Conservation (phyloP, 2,888 invertebrate genomes). For the Cephalotes varians region DNA sequence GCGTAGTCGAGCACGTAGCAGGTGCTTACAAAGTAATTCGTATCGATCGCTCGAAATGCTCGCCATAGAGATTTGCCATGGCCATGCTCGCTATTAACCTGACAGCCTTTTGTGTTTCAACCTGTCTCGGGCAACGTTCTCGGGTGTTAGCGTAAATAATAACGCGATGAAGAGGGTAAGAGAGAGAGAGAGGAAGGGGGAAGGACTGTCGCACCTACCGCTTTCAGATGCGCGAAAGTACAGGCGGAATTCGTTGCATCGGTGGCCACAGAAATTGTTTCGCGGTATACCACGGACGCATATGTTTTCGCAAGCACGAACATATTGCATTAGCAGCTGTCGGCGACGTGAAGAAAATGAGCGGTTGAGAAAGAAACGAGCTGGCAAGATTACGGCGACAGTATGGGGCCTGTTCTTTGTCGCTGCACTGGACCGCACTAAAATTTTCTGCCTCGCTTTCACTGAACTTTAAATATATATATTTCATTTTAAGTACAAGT, state of each 20-base stretch:
- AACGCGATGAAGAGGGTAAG: conserved; percentile 14
- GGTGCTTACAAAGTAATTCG: conserved; percentile 36
- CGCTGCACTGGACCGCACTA: too few relatives aligned
- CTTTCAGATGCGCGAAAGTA: conserved; percentile 46
- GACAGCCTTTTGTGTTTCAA: conserved; percentile 34
- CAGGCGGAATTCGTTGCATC: conserved; percentile 55
- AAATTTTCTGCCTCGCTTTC: too few relatives aligned
- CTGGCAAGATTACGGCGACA: conserved; percentile 30
- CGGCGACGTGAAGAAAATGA: conserved; percentile 53
- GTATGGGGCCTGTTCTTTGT: too few relatives aligned
- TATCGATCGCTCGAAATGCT: conserved; percentile 25
- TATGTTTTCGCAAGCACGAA: conserved; percentile 52
- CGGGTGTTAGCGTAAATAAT: conserved; percentile 42
- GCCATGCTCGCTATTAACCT: conserved; percentile 24
- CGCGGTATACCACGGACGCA: conserved; percentile 35
- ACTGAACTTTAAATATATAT: too few relatives aligned
- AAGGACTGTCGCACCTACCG: conserved; percentile 16
- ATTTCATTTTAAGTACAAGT: too few relatives aligned
- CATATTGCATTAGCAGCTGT: conserved; percentile 50
- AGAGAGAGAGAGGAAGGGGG: conserved; percentile 18
- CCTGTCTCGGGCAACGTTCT: conserved; percentile 41
- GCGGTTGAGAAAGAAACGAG: conserved; percentile 42
- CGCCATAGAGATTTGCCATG: not conserved
- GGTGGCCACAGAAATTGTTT: conserved; percentile 49
- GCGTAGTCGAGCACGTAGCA: not conserved